Conservation (phyloP, 2,797 vertebrate genomes). For the Pyrocephalus nanus region DNA sequence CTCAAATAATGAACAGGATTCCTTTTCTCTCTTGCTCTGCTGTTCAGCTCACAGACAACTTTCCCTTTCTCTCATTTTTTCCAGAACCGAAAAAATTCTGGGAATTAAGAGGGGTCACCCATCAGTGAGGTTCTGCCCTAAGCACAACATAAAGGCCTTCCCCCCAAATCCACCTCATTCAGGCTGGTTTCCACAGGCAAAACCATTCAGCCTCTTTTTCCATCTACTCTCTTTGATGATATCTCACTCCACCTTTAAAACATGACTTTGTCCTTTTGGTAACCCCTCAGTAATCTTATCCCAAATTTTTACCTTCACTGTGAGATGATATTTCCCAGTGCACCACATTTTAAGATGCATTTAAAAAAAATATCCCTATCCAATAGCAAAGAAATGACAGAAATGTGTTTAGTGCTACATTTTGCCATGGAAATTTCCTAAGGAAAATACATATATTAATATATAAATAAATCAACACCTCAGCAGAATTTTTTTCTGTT, state of each 20-base stretch:
- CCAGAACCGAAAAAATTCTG: not conserved
- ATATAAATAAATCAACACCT: slow-evolving; percentile 2
- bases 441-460: not conserved
- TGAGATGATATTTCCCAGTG: not conserved
- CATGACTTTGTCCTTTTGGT: not conserved
- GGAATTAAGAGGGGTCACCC: not conserved
- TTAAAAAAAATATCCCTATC: not conserved
- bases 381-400: not conserved
- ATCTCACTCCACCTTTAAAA: not conserved
- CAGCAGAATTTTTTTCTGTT: not conserved
- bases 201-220: not conserved
- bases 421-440: not conserved
- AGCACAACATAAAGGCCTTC: rapidly evolving
- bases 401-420: not conserved
- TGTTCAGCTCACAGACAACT: not conserved
- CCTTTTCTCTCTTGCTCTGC: not conserved
- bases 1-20: not conserved
- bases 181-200: not conserved
- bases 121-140: not conserved
- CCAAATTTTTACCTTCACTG: not conserved
- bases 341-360: not conserved
- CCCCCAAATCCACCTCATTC: not conserved
- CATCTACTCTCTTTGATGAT: not conserved
- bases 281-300: not conserved
- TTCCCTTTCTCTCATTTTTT: not conserved